These are phyloP conservation scores for Lithobates sylvaticus DNA, from an alignment of 2,797 vertebrate genomes.

Conservation along the genomic window DNA sequence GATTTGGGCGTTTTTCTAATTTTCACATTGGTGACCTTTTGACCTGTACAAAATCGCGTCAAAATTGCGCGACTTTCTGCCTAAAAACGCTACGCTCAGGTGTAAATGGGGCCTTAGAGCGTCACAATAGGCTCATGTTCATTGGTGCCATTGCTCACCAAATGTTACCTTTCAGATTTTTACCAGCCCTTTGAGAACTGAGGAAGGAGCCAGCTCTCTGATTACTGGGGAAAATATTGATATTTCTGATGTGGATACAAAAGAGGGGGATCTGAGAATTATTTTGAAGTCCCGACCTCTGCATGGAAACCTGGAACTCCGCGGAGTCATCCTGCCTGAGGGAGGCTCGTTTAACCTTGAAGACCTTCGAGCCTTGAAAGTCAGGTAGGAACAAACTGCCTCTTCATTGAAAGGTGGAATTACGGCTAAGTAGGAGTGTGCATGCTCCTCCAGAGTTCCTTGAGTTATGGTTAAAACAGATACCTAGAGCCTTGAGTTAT, in stretches of 20 bases:
- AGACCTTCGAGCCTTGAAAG: slow-evolving; percentile 73
- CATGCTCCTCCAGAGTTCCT: too few relatives aligned
- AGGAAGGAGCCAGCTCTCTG: slow-evolving; percentile 74
- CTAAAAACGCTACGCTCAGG: too few relatives aligned
- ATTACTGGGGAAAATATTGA: slow-evolving; percentile 76
- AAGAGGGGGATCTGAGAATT: slow-evolving; percentile 69
- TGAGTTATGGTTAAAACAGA: too few relatives aligned
- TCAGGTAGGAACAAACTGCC: slow-evolving; percentile 66
- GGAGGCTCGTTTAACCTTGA: slow-evolving; percentile 70
- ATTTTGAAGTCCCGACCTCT: slow-evolving; percentile 66
- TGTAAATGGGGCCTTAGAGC: too few relatives aligned
- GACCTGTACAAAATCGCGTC: too few relatives aligned
- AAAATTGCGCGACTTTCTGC: too few relatives aligned
- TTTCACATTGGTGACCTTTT: too few relatives aligned
- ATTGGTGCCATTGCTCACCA: not conserved
- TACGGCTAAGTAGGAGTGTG: too few relatives aligned
- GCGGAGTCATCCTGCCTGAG: slow-evolving; percentile 67
- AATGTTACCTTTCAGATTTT: slow-evolving; percentile 70
- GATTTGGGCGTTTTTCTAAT: too few relatives aligned
- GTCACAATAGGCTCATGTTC: not conserved
- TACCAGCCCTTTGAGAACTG: slow-evolving; percentile 76
- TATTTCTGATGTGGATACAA: slow-evolving; percentile 74
- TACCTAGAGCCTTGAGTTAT: too few relatives aligned
- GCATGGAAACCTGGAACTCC: slow-evolving; percentile 70
- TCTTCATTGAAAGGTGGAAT: not conserved